Conservation (phyloP, 2,888 invertebrate species). For the Cataglyphis albicans region DNA sequence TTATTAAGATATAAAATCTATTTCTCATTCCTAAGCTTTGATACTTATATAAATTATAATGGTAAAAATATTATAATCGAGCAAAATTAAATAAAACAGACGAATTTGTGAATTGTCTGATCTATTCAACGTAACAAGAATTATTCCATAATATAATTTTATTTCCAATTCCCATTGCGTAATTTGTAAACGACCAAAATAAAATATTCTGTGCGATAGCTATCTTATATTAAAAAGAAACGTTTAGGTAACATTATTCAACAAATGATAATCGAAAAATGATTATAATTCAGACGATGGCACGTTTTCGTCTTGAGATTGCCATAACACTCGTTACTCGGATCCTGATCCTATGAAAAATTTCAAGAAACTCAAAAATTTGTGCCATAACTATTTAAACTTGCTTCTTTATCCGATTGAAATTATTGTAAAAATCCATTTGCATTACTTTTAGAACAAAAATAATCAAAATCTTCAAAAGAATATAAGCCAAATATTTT, state of each 20-base stretch:
- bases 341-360: slow-evolving; percentile 70
- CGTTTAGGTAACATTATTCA: slow-evolving; percentile 59
- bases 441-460: slow-evolving; percentile 62
- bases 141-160: slow-evolving; percentile 26
- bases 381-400: slow-evolving; percentile 56
- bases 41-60: slow-evolving; percentile 37
- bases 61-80: slow-evolving; percentile 38
- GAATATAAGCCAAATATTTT: slow-evolving; percentile 64
- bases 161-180: slow-evolving; percentile 71
- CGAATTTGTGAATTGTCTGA: slow-evolving; percentile 19
- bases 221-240: slow-evolving; percentile 48
- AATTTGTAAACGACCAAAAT: slow-evolving; percentile 73
- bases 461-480: slow-evolving; percentile 65
- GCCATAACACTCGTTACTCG: slow-evolving; percentile 68
- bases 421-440: slow-evolving; percentile 63
- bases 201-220: slow-evolving; percentile 49
- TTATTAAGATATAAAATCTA: slow-evolving; percentile 30
- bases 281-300: slow-evolving; percentile 70
- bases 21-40: slow-evolving; percentile 25
- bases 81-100: slow-evolving; percentile 30
- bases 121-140: slow-evolving; percentile 32
- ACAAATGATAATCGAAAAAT: slow-evolving; percentile 62
- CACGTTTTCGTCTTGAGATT: slow-evolving; percentile 73
- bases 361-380: slow-evolving; percentile 60
- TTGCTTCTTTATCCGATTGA: slow-evolving; percentile 57